Conservation (phyloP, 2,888 invertebrate genomes). For the Caenorhabditis afra region DNA sequence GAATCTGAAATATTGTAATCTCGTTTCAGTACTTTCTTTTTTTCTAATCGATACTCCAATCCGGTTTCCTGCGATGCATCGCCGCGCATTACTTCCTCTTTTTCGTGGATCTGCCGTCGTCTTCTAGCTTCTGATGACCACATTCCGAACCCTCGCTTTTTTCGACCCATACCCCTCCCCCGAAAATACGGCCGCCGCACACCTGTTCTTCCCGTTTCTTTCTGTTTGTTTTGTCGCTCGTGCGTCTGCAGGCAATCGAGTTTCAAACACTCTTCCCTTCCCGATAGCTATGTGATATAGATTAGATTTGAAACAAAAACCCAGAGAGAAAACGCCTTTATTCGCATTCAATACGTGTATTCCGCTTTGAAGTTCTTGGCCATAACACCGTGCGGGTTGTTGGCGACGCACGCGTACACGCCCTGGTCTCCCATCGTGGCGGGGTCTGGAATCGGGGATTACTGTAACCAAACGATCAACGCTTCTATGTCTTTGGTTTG, state of each 20-base stretch:
- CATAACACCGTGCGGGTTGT: slow-evolving; percentile 79
- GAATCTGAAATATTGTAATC: too few relatives aligned
- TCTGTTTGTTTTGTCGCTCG: slow-evolving; percentile 51
- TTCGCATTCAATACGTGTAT: slow-evolving; percentile 73
- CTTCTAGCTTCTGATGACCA: too few relatives aligned
- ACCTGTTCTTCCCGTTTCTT: slow-evolving; percentile 43
- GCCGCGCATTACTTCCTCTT: too few relatives aligned
- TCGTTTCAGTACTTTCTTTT: too few relatives aligned
- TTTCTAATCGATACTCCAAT: too few relatives aligned
- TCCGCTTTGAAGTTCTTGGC: slow-evolving; percentile 80
- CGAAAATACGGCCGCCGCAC: slow-evolving; percentile 29
- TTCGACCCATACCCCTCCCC: slow-evolving; percentile 8
- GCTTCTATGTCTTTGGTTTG: background rate
- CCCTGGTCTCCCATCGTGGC: slow-evolving; percentile 81
- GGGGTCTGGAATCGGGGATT: slow-evolving; percentile 67
- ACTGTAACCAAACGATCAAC: background rate
- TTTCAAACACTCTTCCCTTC: slow-evolving; percentile 41
- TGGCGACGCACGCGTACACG: slow-evolving; percentile 78
- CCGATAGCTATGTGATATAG: slow-evolving; percentile 43
- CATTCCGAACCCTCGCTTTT: slow-evolving; percentile 16
- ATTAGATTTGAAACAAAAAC: slow-evolving; percentile 7
- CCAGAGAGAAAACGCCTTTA: slow-evolving; percentile 23
- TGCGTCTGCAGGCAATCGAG: slow-evolving; percentile 36
- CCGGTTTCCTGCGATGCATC: too few relatives aligned
- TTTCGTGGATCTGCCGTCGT: too few relatives aligned